A percentile compares a stretch with the other conserved stretches of the same genome.
Conservation (phyloP, 1,140 invertebrate species). For the Steinernema feltiae region DNA sequence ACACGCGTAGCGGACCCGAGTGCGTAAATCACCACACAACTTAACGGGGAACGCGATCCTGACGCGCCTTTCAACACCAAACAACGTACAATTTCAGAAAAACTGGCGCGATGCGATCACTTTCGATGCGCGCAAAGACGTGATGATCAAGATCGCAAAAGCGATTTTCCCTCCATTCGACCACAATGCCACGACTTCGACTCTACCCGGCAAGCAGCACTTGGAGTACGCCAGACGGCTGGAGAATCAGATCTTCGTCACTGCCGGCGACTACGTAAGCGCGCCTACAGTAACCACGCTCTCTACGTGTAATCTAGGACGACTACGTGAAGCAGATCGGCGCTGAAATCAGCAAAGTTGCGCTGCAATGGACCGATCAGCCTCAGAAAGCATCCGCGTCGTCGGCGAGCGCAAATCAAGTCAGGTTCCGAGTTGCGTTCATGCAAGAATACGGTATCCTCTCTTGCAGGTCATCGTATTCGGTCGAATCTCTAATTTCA, state of each 20-base stretch:
- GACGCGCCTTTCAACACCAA: not conserved
- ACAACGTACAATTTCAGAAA: not conserved
- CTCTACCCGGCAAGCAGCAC: not conserved
- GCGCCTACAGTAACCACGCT: not conserved
- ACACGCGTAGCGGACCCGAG: not conserved
- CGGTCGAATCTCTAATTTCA: constrained; percentile 11
- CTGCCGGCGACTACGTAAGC: not conserved
- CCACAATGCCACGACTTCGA: not conserved
- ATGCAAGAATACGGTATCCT: not conserved
- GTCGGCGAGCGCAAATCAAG: not conserved
- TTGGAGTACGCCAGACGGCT: not conserved
- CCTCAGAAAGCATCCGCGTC: not conserved
- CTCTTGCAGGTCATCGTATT: not conserved
- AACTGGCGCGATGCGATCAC: not conserved
- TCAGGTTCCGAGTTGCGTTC: not conserved
- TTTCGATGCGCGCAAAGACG: not conserved
- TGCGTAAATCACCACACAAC: not conserved
- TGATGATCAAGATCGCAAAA: not conserved
- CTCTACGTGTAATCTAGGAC: not conserved
- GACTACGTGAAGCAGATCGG: not conserved
- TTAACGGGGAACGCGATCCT: not conserved
- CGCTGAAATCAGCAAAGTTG: not conserved
- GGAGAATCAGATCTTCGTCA: not conserved
- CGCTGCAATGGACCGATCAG: not conserved
- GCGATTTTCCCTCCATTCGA: not conserved